These are phyloP conservation scores for Pseudeuparius sepicola DNA, from an alignment of 2,888 invertebrate species.

Conservation along the genomic window DNA sequence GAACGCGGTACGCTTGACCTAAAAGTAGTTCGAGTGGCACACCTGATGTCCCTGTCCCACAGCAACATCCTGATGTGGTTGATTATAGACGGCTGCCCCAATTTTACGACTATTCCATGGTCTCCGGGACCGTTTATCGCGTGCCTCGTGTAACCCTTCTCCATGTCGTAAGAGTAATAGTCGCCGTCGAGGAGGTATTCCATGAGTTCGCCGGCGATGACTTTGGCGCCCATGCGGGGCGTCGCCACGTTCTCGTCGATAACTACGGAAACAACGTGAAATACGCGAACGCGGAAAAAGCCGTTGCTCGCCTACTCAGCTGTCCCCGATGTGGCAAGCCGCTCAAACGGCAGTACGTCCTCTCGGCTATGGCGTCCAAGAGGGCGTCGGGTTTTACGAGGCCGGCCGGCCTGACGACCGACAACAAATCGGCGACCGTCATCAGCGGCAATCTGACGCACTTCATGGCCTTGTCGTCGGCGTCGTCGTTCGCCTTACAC, in stretches of 20 bases:
- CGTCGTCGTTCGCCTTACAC: conserved; percentile 66
- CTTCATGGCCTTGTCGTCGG: conserved; percentile 40
- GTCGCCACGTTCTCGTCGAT: conserved; percentile 90
- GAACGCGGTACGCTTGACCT: too few relatives aligned
- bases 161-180: conserved; percentile 79
- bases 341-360: conserved; percentile 66
- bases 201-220: conserved; percentile 83
- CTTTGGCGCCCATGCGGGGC: conserved; percentile 68
- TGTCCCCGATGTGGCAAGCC: conserved; percentile 79
- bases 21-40: too few relatives aligned
- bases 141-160: conserved; percentile 64
- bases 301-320: conserved; percentile 45
- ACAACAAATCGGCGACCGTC: conserved; percentile 76
- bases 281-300: not conserved
- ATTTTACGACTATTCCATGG: conserved; percentile 76
- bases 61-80: conserved; percentile 88
- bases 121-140: conserved; percentile 43
- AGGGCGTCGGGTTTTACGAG: conserved; percentile 83
- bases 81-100: conserved; percentile 77
- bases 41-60: conserved; percentile 88
- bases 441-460: conserved; percentile 78
- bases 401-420: conserved; percentile 77
- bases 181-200: conserved; percentile 85
- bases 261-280: conserved; percentile 40
- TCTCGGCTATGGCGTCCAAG: conserved; percentile 87